Evolutionary conservation across 2,797 vertebrate genomes (phyloP), one percentile per base, ranked within the genome.

Genomic region (Erpetoichthys calabaricus): DNA sequence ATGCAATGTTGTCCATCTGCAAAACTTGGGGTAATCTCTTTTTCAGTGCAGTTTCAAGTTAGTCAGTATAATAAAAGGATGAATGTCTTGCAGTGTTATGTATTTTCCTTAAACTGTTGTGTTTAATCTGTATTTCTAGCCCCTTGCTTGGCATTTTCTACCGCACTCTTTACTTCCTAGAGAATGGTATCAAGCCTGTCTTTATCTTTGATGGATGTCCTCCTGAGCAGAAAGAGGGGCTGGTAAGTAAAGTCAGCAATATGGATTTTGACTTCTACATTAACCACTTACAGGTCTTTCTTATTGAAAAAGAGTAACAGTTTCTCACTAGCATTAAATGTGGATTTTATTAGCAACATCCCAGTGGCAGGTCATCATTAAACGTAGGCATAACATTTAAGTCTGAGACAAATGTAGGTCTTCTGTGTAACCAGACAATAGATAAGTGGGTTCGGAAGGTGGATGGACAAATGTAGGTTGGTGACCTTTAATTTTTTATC

Each of bases 131-230:
- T 62, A 54, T 1, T 51, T 59, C 5, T 9, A 90, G 89, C 51
- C 72, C 74, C 4, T 64, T 89, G 60, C 73, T 72, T 8, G 88
- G 88, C 8, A 60, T 89, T 46, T 88, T 91, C 65, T 87, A 77
- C 60, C 87, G 87, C 41, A 88, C 87, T 0, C 72, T 89, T 57
- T 77, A 77, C 41, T 83, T 91, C 63, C 73, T 89, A 68, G 83
- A 89, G 71, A 79, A 86, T 6, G 83, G 77, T 64, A 87, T 91
- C 65, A 87, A 81, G 64, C 89, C 88, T 0, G 80, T 89, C 10
- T 91, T 82, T 72, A 84, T 91, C 45, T 84, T 91, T 57, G 88
- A 90, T 3, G 88, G 88, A 52, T 72, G 52, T 8, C 88, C 89
- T 42, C 89, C 89, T 0, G 47, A 41, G 42, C 75, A 86, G 61